A percentile compares a stretch with the other conserved stretches of the same genome.
Conservation (phyloP, 1,140 invertebrate species). For the Zaprionus taronus region DNA sequence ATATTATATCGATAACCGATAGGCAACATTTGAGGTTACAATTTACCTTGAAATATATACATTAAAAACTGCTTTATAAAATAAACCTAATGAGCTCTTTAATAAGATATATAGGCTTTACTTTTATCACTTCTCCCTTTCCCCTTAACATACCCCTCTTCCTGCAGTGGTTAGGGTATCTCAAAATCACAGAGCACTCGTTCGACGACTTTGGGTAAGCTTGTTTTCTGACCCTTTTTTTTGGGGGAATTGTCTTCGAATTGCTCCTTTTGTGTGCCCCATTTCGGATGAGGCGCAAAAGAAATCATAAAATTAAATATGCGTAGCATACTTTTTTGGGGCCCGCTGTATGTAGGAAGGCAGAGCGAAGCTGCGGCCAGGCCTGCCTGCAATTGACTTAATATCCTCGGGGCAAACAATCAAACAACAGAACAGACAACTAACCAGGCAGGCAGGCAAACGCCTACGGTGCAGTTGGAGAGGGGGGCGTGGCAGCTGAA, state of each 20-base stretch:
- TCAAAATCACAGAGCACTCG: constrained; percentile 6
- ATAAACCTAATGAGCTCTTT: no score
- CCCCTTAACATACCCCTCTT: not conserved
- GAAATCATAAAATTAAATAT: constrained; percentile 76
- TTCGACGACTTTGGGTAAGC: not conserved
- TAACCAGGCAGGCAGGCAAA: constrained; percentile 29
- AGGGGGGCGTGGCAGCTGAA: constrained; percentile 8
- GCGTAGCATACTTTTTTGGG: constrained; percentile 49
- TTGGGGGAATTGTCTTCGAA: constrained; percentile 32
- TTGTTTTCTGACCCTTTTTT: not conserved
- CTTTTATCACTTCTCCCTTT: no score
- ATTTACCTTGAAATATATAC: not conserved
- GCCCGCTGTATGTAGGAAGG: not conserved
- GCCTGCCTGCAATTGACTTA: constrained; percentile 69
- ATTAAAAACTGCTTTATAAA: no score
- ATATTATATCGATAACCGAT: not conserved
- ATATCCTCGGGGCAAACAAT: constrained; percentile 79
- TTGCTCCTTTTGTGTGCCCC: constrained; percentile 9
- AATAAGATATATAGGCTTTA: no score
- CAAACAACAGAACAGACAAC: constrained; percentile 46
- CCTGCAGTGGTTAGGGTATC: not conserved
- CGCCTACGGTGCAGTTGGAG: not conserved
- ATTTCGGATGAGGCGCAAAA: constrained; percentile 24
- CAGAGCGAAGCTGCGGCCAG: not conserved
- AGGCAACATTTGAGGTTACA: not conserved